Percentiles rank a stretch among this genome's conserved stretches.
These are phyloP conservation scores for Phaethornis superciliosus DNA, from an alignment of 2,113 vertebrate species.

Conservation along the genomic window DNA sequence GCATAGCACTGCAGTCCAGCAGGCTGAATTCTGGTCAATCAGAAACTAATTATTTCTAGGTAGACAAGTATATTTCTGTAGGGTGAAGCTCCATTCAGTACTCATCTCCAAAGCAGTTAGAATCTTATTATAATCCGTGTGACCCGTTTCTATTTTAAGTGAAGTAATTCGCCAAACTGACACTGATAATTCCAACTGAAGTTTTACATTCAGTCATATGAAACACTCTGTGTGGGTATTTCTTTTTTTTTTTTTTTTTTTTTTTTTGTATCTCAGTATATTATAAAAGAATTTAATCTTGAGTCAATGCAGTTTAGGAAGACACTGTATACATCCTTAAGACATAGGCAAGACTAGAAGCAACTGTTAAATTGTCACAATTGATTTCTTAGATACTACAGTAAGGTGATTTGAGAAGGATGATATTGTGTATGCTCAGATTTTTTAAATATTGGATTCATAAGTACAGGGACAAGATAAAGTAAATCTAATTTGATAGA, in stretches of 20 bases:
- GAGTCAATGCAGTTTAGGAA: neutral
- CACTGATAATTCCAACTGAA: conserved; percentile 44
- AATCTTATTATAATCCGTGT: conserved; percentile 60
- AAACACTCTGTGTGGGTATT: neutral
- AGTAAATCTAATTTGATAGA: conserved; percentile 28
- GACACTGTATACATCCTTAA: neutral
- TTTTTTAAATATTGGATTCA: conserved; percentile 40
- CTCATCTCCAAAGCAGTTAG: conserved; percentile 51
- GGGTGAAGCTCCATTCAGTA: conserved; percentile 47
- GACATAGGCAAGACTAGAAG: neutral
- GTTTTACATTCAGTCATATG: conserved; percentile 20
- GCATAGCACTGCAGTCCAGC: neutral
- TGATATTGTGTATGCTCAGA: conserved; percentile 12
- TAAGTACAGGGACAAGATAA: conserved; percentile 36
- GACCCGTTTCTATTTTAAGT: conserved; percentile 61
- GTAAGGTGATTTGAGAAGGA: conserved; percentile 29
- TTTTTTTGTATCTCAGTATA: neutral
- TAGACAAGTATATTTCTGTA: conserved; percentile 53
- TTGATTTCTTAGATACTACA: neutral
- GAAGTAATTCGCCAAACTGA: conserved; percentile 54
- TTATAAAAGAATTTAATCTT: neutral
- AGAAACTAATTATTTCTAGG: conserved; percentile 35
- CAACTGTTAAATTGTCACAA: neutral
- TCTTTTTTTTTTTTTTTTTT: neutral
- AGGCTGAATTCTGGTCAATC: conserved; percentile 20